A percentile compares a stretch with the other conserved stretches of the same genome.
Conservation (phyloP, 2,797 vertebrate genomes). For the Bryconaethiops microstoma region DNA sequence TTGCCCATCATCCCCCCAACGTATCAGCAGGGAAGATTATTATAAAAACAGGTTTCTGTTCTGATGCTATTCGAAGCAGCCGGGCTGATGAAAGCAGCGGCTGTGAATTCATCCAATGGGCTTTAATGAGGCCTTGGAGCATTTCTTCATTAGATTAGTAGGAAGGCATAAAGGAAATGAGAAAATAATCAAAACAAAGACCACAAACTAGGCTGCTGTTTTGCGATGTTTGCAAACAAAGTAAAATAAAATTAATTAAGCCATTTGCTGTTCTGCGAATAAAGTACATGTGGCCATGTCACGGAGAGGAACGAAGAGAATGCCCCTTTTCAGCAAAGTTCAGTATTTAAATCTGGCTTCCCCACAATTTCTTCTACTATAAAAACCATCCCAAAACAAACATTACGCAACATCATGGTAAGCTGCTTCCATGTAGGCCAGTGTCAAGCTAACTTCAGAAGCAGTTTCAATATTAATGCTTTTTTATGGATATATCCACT, state of each 20-base stretch:
- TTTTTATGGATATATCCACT: background rate
- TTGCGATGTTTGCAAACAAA: background rate
- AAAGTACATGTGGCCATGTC: background rate
- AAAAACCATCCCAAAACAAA: no score
- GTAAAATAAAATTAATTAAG: background rate
- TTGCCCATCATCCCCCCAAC: background rate
- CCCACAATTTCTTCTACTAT: no score
- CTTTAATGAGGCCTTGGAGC: background rate
- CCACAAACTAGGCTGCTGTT: background rate
- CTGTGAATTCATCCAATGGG: background rate
- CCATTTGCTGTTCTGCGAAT: background rate
- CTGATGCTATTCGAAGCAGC: background rate
- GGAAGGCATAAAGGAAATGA: background rate
- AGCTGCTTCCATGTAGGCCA: background rate
- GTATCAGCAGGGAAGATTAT: background rate
- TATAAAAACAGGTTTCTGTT: background rate
- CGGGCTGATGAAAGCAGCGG: background rate
- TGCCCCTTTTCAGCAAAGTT: background rate
- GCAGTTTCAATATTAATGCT: no score
- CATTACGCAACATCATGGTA: background rate
- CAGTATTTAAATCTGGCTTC: no score
- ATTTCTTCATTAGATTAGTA: conserved; percentile 43
- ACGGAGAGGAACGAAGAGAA: background rate
- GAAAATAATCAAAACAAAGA: background rate
- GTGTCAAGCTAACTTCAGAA: no score